Evolutionary conservation across 2,888 invertebrate species (phyloP).

Genomic region (Rhagonycha lutea): DNA sequence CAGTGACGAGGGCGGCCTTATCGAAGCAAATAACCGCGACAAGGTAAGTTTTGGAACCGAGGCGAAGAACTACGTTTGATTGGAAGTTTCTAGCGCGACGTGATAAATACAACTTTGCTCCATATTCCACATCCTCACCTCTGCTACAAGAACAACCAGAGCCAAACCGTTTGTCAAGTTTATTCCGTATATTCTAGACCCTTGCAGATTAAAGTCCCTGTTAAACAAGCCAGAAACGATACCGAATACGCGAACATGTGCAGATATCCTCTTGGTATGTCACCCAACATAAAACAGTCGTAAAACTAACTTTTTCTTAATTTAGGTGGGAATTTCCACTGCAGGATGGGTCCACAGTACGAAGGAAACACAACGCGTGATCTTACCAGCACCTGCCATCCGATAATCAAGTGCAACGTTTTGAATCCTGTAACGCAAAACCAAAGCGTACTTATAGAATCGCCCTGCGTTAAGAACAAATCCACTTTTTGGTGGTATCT

Average conservation of each 20-base stretch:
- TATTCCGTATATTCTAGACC: slow-evolving; percentile 61
- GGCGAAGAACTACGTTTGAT: background rate
- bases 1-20: slow-evolving; percentile 39
- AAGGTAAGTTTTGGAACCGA: background rate
- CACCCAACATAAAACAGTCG: background rate
- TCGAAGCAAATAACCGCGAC: slow-evolving; percentile 4
- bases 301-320: slow-evolving; percentile 9
- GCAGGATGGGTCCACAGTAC: slow-evolving; percentile 64
- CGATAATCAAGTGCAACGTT: slow-evolving; percentile 72
- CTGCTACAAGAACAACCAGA: slow-evolving; percentile 55
- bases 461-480: slow-evolving; percentile 71
- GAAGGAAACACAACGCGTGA: slow-evolving; percentile 47
- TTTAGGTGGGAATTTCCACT: slow-evolving; percentile 60
- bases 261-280: slow-evolving; percentile 66
- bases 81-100: background rate
- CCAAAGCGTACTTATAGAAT: slow-evolving; percentile 66
- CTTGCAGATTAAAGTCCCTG: slow-evolving; percentile 59
- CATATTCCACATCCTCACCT: slow-evolving; percentile 59
- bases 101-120: background rate
- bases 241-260: slow-evolving; percentile 59
- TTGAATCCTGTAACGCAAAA: slow-evolving; percentile 71
- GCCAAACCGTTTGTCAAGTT: slow-evolving; percentile 61
- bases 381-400: slow-evolving; percentile 59
- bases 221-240: slow-evolving; percentile 56
- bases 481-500: slow-evolving; percentile 74